Percentiles rank a stretch among this genome's conserved stretches.
Conservation (phyloP, 2,797 vertebrate species). For the Sparidentex hasta region DNA sequence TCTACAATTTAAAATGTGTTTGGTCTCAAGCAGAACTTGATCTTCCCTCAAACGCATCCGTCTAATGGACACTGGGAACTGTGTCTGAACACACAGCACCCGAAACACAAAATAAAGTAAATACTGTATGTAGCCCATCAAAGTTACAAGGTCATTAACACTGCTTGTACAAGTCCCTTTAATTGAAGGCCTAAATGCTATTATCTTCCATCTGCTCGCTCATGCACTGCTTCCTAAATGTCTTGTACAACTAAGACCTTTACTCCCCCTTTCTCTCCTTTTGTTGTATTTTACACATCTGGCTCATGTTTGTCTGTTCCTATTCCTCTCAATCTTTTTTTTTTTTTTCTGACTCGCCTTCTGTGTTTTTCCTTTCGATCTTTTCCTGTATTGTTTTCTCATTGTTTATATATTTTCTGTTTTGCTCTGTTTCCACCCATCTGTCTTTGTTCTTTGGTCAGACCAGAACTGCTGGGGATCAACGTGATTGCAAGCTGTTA, state of each 20-base stretch:
- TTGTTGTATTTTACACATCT: not conserved
- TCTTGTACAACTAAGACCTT: not conserved
- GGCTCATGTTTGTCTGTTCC: not conserved
- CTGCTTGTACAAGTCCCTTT: constrained; percentile 73
- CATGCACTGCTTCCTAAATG: constrained; percentile 8
- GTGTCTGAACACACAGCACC: constrained; percentile 7
- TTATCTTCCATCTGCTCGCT: constrained; percentile 77
- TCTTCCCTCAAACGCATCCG: constrained; percentile 41
- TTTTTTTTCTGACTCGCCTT: not conserved
- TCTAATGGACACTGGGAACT: constrained; percentile 42
- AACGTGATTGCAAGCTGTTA: not conserved
- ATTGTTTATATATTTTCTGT: not conserved
- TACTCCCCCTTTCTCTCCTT: not conserved
- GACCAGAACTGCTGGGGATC: not conserved
- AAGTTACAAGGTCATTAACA: constrained; percentile 65
- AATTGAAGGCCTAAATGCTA: constrained; percentile 76
- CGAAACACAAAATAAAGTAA: constrained; percentile 26
- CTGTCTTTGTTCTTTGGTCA: not conserved
- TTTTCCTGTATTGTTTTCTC: not conserved
- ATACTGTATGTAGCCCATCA: constrained; percentile 38
- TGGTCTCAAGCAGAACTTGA: constrained; percentile 34
- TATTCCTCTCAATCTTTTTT: not conserved
- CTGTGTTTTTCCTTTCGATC: not conserved
- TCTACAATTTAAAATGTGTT: constrained; percentile 15
- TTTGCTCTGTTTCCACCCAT: not conserved